Percentiles rank a stretch among this genome's conserved stretches.
Conservation (phyloP, 1,140 invertebrate species). For the Papilio xuthus region DNA sequence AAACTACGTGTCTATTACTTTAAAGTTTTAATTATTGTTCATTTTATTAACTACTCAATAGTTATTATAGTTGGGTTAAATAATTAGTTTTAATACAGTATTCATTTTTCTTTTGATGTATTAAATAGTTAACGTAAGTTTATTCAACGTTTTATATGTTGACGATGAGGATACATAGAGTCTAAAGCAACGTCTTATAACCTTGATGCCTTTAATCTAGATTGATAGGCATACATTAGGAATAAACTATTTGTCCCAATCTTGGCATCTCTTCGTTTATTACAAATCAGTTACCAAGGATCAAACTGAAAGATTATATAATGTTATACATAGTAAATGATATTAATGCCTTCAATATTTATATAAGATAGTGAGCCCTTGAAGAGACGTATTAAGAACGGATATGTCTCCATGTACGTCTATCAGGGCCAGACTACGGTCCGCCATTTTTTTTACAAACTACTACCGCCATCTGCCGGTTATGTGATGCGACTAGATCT, state of each 20-base stretch:
- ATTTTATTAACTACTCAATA: background rate
- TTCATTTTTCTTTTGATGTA: background rate
- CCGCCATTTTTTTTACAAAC: conserved; percentile 10
- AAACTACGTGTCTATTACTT: background rate
- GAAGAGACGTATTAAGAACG: conserved; percentile 14
- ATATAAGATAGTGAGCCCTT: background rate
- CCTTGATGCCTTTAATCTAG: background rate
- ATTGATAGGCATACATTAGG: no score
- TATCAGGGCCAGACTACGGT: conserved; percentile 15
- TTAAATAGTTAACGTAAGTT: background rate
- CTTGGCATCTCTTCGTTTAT: background rate
- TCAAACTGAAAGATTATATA: background rate
- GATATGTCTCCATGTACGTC: conserved; percentile 21
- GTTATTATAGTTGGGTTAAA: background rate
- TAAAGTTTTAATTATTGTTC: background rate
- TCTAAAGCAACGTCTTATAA: background rate
- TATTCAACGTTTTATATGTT: background rate
- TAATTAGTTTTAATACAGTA: background rate
- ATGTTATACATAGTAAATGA: background rate
- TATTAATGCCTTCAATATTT: background rate
- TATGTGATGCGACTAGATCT: background rate
- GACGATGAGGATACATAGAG: no score
- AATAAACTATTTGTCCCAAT: background rate
- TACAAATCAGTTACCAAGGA: background rate
- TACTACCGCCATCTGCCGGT: background rate